These are phyloP conservation scores for Rhabdophis nuchalis DNA, from an alignment of 2,797 vertebrate genomes.

Conservation along the genomic window DNA sequence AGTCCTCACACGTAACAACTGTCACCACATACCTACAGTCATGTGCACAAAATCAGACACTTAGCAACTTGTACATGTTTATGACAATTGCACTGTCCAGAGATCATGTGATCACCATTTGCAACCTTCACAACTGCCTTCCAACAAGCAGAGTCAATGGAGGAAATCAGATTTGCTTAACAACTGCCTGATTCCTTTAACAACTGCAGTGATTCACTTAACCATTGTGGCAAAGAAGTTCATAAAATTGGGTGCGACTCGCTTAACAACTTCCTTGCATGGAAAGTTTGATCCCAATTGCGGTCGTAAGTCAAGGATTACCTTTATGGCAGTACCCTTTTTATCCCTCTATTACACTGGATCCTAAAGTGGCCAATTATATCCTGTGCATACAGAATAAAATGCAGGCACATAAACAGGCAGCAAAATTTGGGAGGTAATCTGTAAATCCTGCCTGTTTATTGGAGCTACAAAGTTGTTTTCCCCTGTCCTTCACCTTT, in stretches of 20 bases:
- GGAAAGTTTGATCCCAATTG: background rate
- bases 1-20: background rate
- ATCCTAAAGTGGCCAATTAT: background rate
- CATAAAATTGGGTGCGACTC: background rate
- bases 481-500: no score
- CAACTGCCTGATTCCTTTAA: background rate
- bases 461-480: background rate
- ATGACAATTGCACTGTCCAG: background rate
- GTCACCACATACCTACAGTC: background rate
- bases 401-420: background rate
- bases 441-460: background rate
- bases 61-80: background rate
- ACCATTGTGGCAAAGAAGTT: background rate
- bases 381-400: background rate
- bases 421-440: background rate
- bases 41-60: background rate
- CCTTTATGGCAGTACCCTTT: background rate
- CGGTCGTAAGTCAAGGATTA: background rate
- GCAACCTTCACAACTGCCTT: background rate
- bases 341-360: background rate
- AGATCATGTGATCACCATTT: background rate
- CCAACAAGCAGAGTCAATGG: background rate
- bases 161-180: background rate
- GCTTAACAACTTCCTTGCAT: background rate
- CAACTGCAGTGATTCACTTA: background rate